A percentile compares a stretch with the other conserved stretches of the same genome.
Conservation (phyloP, 2,888 invertebrate species). For the Rotaria socialis region DNA sequence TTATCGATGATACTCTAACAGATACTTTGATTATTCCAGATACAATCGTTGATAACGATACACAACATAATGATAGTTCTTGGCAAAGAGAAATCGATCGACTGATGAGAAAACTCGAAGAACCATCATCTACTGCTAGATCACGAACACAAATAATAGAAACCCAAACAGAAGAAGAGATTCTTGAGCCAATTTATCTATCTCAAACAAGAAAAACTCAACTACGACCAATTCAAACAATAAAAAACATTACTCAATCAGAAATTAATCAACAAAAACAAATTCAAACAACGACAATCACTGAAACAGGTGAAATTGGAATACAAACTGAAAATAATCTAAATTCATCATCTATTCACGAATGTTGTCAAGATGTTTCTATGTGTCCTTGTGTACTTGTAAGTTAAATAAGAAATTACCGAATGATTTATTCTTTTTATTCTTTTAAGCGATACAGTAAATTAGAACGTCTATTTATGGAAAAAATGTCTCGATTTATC, state of each 20-base stretch:
- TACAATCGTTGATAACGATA: background rate
- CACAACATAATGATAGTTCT: constrained; percentile 11
- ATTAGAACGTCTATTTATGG: constrained; percentile 25
- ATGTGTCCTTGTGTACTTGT: background rate
- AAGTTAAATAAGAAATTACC: background rate
- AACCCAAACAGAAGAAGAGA: background rate
- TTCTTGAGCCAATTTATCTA: background rate
- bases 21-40: background rate
- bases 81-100: background rate
- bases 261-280: background rate
- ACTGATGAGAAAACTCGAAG: background rate
- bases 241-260: background rate
- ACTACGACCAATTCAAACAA: background rate
- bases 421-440: background rate
- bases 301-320: background rate
- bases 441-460: constrained; percentile 9
- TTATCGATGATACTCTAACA: background rate
- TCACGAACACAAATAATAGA: background rate
- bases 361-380: constrained; percentile 10
- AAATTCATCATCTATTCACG: background rate
- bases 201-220: background rate
- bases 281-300: background rate
- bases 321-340: background rate
- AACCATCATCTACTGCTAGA: background rate
- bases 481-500: background rate